These are phyloP conservation scores for Naja naja DNA, from an alignment of 2,113 vertebrate species.

Conservation along the genomic window DNA sequence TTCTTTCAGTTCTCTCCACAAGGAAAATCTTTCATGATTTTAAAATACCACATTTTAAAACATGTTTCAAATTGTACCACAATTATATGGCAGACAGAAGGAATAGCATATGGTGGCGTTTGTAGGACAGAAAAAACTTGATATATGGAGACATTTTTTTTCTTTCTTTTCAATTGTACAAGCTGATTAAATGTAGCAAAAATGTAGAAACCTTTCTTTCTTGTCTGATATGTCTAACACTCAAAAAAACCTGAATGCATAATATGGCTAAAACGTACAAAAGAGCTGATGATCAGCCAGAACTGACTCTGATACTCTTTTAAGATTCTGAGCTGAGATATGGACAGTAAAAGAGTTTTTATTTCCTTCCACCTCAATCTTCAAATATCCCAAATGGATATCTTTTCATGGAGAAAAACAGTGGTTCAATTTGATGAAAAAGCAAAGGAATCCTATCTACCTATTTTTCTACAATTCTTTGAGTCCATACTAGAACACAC, in stretches of 20 bases:
- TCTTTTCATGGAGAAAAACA: neutral
- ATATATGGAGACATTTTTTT: neutral
- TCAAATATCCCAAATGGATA: neutral
- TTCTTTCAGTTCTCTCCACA: slow-evolving; percentile 5
- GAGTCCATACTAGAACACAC: neutral
- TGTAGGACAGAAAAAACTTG: slow-evolving; percentile 3
- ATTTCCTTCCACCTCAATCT: neutral
- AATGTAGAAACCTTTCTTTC: neutral
- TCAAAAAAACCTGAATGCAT: neutral
- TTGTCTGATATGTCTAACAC: neutral
- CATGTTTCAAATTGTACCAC: slow-evolving; percentile 5
- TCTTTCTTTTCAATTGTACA: slow-evolving; percentile 15
- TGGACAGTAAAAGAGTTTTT: neutral
- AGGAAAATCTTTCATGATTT: slow-evolving; percentile 15
- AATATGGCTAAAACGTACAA: neutral
- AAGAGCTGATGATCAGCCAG: neutral
- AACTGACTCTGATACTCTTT: neutral
- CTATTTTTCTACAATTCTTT: neutral
- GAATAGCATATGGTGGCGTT: neutral
- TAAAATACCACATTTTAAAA: slow-evolving; percentile 24
- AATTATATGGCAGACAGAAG: slow-evolving; percentile 24
- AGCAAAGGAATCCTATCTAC: neutral
- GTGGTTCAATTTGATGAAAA: neutral
- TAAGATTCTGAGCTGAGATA: neutral
- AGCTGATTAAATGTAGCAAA: neutral